Evolutionary conservation across 23 tunicate species (phyloP).

Genomic region (Ascidia mentula): DNA sequence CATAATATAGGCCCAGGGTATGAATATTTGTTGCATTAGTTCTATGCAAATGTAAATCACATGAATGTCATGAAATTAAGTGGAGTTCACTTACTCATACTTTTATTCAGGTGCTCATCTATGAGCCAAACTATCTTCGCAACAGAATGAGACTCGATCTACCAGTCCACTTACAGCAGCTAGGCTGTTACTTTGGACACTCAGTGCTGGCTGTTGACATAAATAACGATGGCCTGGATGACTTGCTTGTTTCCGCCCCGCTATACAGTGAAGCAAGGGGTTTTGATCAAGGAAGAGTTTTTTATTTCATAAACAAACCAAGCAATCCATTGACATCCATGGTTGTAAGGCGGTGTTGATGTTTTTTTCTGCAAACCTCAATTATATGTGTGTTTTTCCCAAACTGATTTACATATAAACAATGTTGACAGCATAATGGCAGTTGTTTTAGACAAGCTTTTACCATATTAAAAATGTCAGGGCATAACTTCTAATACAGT

Average conservation of each 20-base stretch:
- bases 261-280: conserved; percentile 20
- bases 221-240: conserved; percentile 34
- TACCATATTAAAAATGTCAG: no score
- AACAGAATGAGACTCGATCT: not conserved
- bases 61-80: no score
- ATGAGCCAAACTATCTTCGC: not conserved
- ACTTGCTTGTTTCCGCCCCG: conserved; percentile 32
- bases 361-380: not conserved
- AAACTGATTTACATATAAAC: no score
- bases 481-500: no score
- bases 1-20: no score
- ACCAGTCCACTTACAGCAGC: conserved; percentile 1
- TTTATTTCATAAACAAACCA: not conserved
- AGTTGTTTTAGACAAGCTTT: no score
- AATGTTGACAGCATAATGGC: no score
- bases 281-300: conserved; percentile 34
- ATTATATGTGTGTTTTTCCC: no score
- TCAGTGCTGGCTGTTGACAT: conserved; percentile 24
- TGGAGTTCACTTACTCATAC: no score
- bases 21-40: no score
- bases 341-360: not conserved
- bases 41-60: no score
- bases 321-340: not conserved
- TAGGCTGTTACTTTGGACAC: conserved; percentile 35
- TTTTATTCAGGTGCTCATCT: not conserved